Base-by-base conservation (phyloP, 2,888 invertebrate species). In the Mimachlamys varia region DNA sequence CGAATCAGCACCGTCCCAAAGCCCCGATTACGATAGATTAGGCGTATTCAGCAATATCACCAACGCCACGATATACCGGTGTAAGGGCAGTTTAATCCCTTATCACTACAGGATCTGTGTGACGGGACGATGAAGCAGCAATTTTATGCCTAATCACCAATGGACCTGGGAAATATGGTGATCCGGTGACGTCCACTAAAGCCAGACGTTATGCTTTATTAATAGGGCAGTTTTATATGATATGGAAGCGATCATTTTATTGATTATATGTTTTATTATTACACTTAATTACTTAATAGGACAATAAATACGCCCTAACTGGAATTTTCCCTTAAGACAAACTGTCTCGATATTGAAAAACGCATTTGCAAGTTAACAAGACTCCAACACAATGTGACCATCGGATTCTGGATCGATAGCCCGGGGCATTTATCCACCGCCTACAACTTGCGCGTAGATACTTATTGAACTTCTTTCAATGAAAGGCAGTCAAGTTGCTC, bases 361-460 rank as follows among this genome's bases (percentile, higher is more conserved):
- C 27, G 7, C 33, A 76, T 33, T 76, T 76, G 27, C 12, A 76
- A 76, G 76, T 33, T 76, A 76, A 76, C 76, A 19, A 76, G 27
- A 76, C 76, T 76, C 22, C 1, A 33, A 2, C 27, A 27, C 0
- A 76, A 0, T 76, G 76, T 22, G 76, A 27, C 76, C 12, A 22
- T 22, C 17, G 33, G 12, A 33, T 33, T 76, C 33, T 12, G 33
- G 76, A 76, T 76, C 76, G 33, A 76, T 76, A 76, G 22, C 27
- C 27, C 10, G 33, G 76, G 7, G 76, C 76, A 76, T 76, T 76
- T 76, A 33, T 76, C 76, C 76, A 13, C 76, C 76, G 76, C 76
- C 76, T 76, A 76, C 76, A 76, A 76, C 76, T 76, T 76, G 76
- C n/a, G 27, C 76, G 76, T 27, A 76, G 76, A 76, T 76, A 76